Percentiles rank a stretch among this genome's conserved stretches.
These are phyloP conservation scores for Porites divaricata DNA, from an alignment of 92 coral and sea anemone genomes.

Conservation along the genomic window DNA sequence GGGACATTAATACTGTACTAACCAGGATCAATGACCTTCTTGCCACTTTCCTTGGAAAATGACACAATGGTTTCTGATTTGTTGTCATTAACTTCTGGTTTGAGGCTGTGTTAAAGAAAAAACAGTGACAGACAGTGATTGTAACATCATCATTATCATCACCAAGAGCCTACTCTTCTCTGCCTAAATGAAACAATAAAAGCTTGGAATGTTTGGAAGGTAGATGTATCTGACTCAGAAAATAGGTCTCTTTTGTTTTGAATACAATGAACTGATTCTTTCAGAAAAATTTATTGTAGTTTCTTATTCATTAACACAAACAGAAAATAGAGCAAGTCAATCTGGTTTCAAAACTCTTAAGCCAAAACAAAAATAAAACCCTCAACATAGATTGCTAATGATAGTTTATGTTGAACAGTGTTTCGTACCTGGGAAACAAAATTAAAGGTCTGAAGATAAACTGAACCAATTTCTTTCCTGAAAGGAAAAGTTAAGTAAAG, in stretches of 20 bases:
- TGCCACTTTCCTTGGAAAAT: conserved; percentile 46
- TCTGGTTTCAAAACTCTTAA: too few species aligned
- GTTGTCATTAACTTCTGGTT: conserved; percentile 24
- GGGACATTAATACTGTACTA: not conserved
- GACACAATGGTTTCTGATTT: conserved; percentile 22
- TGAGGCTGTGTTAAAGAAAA: conserved; percentile 20
- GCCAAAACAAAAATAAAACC: too few species aligned
- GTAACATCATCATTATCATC: not conserved
- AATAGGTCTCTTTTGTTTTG: too few species aligned
- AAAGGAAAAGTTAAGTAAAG: not conserved
- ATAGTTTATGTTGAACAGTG: not conserved
- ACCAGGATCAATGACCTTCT: conserved; percentile 75
- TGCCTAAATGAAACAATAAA: too few species aligned
- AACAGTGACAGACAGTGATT: not conserved
- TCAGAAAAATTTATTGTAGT: too few species aligned
- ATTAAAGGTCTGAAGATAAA: conserved; percentile 82
- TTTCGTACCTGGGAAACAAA: conserved; percentile 84
- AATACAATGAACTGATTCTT: too few species aligned
- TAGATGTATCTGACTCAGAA: too few species aligned
- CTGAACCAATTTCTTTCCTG: conserved; percentile 86
- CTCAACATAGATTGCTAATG: too few species aligned
- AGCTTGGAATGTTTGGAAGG: too few species aligned
- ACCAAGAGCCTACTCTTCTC: too few species aligned
- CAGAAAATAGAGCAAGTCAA: too few species aligned
- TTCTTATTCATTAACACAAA: too few species aligned